Base-by-base conservation (phyloP, 2,888 invertebrate genomes). In the Cataglyphis albicans region DNA sequence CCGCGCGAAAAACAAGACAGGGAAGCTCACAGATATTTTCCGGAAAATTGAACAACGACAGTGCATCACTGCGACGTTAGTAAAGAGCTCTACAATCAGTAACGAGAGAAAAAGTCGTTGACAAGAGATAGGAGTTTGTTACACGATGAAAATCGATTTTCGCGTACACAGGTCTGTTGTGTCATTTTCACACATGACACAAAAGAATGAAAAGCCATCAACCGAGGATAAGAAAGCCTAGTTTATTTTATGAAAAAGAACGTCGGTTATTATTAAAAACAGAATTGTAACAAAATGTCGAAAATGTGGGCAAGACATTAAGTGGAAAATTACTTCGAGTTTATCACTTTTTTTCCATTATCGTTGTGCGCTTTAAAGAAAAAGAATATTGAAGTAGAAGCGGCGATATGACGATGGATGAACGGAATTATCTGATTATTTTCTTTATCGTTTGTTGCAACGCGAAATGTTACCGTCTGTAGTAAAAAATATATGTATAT, bases 1-100 rank as follows among this genome's bases (percentile, higher is more conserved):
- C 12, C 68, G 70, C 78, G 78, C 57, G 72, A 80, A 80, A 80
- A 80, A 80, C 78, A 72, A 72, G 78, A 21, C 78, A 44, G 21
- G 18, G 59, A 59, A 70, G 72, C 72, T 80, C 44, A 32, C 78
- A 44, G 78, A 80, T 80, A 80, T 80, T 80, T 80, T 80, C 78
- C 78, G 57, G 78, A 80, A 80, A 80, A 80, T 80, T 80, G 70
- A 57, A 80, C 78, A 72, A 44, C 68, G 41, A 80, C 59, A 80
- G 78, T 59, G 72, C 72, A 57, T 32, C 70, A 44, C 78, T 21
- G 44, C 59, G 48, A 59, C 57, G 78, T 72, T 72, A 80, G 70
- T 59, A 59, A 72, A 80, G 72, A 72, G 72, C 59, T 72, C 72
- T 80, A 59, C 59, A 72, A 80, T 70, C 72, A 68, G 78, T 80